Percentiles rank a stretch among this genome's conserved stretches.
phyloP scores from a whole-genome alignment of 2,888 invertebrate genomes.

The Glaucopsyche alexis region DNA sequence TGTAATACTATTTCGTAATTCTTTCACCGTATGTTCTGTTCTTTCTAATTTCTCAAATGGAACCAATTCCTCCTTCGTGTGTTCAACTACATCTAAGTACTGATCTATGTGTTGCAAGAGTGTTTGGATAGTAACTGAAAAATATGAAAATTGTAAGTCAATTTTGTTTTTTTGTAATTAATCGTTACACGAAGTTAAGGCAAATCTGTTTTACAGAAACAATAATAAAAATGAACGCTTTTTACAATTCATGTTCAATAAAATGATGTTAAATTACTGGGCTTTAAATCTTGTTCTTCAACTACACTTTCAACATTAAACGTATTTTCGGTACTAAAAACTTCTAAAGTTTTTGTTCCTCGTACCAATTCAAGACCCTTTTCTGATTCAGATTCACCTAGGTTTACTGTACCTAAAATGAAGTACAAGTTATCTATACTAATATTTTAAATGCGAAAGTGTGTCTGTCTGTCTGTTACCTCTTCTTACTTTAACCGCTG shows the following conservation, averaged over 20 bases:
- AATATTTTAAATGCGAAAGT: no score
- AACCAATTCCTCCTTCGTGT: slow-evolving; percentile 56
- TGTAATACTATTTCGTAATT: slow-evolving; percentile 52
- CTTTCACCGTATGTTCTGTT: slow-evolving; percentile 48
- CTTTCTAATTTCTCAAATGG: slow-evolving; percentile 51
- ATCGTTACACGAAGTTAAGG: background rate
- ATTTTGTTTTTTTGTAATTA: background rate
- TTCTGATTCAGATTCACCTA: background rate
- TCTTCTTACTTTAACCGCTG: no score
- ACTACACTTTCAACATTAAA: no score
- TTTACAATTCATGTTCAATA: background rate
- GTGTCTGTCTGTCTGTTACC: no score
- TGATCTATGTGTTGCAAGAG: slow-evolving; percentile 58
- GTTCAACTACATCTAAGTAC: slow-evolving; percentile 61
- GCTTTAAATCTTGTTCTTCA: no score
- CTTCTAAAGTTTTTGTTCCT: no score
- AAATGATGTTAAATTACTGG: background rate
- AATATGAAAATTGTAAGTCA: background rate
- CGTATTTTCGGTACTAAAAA: no score
- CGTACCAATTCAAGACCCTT: background rate
- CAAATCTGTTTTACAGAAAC: background rate
- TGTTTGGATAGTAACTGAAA: slow-evolving; percentile 41
- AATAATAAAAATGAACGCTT: background rate
- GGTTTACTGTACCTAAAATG: background rate
- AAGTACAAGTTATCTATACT: background rate